Evolutionary conservation across 2,888 invertebrate species (phyloP).

Genomic region (Frankliniella fusca): DNA sequence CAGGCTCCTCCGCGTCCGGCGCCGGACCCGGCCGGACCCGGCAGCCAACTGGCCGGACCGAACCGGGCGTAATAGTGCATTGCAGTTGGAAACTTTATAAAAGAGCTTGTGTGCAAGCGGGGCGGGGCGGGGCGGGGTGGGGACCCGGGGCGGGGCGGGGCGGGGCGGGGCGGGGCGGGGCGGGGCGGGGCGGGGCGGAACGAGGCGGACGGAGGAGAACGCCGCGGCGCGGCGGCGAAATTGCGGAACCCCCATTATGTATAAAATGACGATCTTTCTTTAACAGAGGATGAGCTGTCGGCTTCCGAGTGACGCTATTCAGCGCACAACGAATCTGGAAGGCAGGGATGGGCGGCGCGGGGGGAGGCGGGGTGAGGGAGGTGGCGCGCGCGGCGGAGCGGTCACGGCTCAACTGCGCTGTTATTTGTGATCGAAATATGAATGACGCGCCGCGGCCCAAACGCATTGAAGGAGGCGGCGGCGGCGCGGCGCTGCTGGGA

Average conservation of each 20-base stretch:
- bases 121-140: too few species aligned
- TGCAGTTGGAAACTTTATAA: too few species aligned
- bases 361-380: too few species aligned
- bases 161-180: too few species aligned
- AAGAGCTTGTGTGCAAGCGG: too few species aligned
- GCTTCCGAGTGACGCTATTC: conserved; percentile 25
- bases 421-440: conserved; percentile 26
- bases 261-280: conserved; percentile 18
- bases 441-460: conserved; percentile 7
- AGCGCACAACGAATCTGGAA: not conserved
- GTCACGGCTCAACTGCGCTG: conserved; percentile 21
- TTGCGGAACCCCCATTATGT: conserved; percentile 8
- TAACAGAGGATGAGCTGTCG: conserved; percentile 24
- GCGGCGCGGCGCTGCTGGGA: too few species aligned
- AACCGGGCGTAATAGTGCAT: too few species aligned
- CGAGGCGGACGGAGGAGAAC: not conserved
- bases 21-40: too few species aligned
- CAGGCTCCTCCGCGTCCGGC: too few species aligned
- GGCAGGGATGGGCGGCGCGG: not conserved
- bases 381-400: not conserved
- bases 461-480: conserved; percentile 4
- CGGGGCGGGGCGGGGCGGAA: too few species aligned
- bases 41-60: too few species aligned
- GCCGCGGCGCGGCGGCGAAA: not conserved
- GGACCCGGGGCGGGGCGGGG: too few species aligned